These are phyloP conservation scores for Serrognathus titanus DNA, from an alignment of 2,888 invertebrate genomes.

Conservation along the genomic window DNA sequence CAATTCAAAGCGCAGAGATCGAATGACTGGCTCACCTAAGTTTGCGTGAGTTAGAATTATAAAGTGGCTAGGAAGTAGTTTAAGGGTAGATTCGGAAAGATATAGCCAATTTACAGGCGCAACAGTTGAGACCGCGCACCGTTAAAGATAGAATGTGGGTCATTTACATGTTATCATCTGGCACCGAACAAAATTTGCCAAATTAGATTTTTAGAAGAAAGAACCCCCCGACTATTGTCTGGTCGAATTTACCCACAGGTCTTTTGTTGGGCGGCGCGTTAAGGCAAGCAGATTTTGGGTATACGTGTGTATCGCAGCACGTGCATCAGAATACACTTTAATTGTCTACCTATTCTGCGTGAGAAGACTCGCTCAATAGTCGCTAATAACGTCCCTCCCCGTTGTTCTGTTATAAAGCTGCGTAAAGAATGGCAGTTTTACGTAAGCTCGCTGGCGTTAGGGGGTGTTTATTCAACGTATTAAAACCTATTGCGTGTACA, in stretches of 20 bases:
- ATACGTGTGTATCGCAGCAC: constrained; percentile 31
- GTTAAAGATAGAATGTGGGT: neutral
- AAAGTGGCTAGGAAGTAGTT: constrained; percentile 7
- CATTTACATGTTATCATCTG: neutral
- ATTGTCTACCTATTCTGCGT: constrained; percentile 36
- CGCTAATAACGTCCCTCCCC: constrained; percentile 18
- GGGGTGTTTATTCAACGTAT: constrained; percentile 1
- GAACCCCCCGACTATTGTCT: too few relatives aligned
- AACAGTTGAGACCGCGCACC: neutral
- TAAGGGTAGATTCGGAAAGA: constrained; percentile 15
- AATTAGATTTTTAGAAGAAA: too few relatives aligned
- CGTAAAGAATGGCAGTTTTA: constrained; percentile 18
- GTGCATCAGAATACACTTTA: constrained; percentile 36
- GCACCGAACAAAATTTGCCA: too few relatives aligned
- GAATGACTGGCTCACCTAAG: constrained; percentile 27
- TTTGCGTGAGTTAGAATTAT: constrained; percentile 19
- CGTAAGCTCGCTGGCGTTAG: constrained; percentile 11
- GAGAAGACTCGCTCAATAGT: constrained; percentile 21
- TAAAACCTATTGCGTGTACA: neutral
- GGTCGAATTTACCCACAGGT: too few relatives aligned
- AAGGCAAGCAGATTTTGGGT: neutral
- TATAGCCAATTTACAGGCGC: constrained; percentile 8
- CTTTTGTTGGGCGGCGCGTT: neutral
- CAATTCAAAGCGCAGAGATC: constrained; percentile 22
- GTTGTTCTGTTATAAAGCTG: constrained; percentile 10